A percentile compares a stretch with the other conserved stretches of the same genome.
phyloP scores from a whole-genome alignment of 2,797 vertebrate genomes.

The Lophotriccus pileatus region DNA sequence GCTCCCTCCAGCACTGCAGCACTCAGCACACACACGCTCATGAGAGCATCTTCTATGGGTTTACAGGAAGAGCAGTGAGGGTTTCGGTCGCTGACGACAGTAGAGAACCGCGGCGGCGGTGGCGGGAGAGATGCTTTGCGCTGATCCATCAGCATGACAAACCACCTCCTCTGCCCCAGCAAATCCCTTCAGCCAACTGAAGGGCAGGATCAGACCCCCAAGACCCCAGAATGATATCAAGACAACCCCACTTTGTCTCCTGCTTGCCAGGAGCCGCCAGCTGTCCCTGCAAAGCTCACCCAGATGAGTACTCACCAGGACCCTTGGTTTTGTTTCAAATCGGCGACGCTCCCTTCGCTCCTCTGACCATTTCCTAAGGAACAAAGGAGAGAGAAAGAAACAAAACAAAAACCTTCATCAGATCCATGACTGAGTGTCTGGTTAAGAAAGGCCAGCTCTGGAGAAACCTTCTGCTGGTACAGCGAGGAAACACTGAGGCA shows the following conservation, averaged over 20 bases:
- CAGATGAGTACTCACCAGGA: constrained; percentile 50
- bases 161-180: neutral
- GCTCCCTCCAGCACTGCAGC: neutral
- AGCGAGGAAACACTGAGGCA: fast-evolving
- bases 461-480: neutral
- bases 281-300: neutral
- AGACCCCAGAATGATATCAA: neutral
- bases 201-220: neutral
- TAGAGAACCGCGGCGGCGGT: neutral
- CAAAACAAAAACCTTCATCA: neutral
- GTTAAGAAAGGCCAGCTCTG: neutral
- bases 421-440: neutral
- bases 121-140: neutral
- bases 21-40: neutral
- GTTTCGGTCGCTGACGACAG: neutral
- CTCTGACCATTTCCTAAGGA: constrained; percentile 68
- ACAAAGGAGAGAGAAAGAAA: neutral
- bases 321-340: constrained; percentile 54
- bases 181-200: neutral
- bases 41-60: neutral
- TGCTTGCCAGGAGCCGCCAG: neutral
- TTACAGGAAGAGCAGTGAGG: constrained; percentile 25
- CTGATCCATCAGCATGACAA: neutral
- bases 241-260: neutral
- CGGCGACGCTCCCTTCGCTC: neutral